A percentile compares a stretch with the other conserved stretches of the same genome.
These are phyloP conservation scores for Diaperis boleti DNA, from an alignment of 2,888 invertebrate genomes.

Conservation along the genomic window DNA sequence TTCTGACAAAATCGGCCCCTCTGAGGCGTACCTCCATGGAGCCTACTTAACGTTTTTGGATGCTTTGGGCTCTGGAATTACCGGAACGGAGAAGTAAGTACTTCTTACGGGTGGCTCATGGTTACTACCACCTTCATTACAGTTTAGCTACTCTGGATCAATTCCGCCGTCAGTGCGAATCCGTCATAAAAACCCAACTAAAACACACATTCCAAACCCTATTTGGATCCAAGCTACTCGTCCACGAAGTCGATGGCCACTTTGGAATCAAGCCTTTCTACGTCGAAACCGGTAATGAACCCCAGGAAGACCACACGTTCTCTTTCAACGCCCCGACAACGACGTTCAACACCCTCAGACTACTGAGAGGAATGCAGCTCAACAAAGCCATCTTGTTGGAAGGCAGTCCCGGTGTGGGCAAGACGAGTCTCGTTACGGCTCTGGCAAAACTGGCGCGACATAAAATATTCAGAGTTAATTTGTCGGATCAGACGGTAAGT, in stretches of 20 bases:
- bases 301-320: conserved; percentile 68
- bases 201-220: conserved; percentile 33
- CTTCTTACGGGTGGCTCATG: background rate
- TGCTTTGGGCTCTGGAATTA: conserved; percentile 87
- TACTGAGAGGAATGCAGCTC: conserved; percentile 90
- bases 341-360: conserved; percentile 82
- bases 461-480: conserved; percentile 90
- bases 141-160: conserved; percentile 60
- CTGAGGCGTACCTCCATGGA: conserved; percentile 88
- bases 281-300: conserved; percentile 69
- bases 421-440: conserved; percentile 94
- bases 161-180: conserved; percentile 68
- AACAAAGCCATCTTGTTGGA: conserved; percentile 95
- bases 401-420: conserved; percentile 98
- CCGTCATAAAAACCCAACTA: conserved; percentile 71
- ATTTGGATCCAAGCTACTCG: conserved; percentile 3
- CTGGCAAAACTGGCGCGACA: conserved; percentile 88
- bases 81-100: conserved; percentile 75
- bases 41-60: conserved; percentile 93
- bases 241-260: conserved; percentile 62
- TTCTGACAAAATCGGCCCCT: conserved; percentile 64
- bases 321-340: conserved; percentile 84
- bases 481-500: conserved; percentile 96
- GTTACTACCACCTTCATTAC: conserved; percentile 43
- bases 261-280: conserved; percentile 87